Conservation (phyloP, 2,113 vertebrate genomes). For the Nothoprocta pentlandii region DNA sequence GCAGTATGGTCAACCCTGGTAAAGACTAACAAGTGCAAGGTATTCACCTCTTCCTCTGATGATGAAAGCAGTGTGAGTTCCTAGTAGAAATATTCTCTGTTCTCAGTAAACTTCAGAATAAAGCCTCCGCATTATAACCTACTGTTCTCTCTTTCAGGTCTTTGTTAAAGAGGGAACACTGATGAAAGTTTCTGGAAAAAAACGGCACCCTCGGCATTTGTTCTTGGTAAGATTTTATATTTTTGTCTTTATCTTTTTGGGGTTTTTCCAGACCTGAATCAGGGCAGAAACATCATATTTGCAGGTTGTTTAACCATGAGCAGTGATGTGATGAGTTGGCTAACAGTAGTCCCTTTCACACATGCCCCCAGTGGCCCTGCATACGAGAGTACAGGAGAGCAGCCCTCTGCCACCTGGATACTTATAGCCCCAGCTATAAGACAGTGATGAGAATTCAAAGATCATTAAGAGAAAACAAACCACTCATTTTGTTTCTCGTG, state of each 20-base stretch:
- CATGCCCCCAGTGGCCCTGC: accelerated
- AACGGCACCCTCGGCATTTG: conserved; percentile 89
- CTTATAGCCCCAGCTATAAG: not conserved
- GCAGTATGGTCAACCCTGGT: not conserved
- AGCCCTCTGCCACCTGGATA: not conserved
- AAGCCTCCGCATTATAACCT: not conserved
- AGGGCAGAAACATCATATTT: not conserved
- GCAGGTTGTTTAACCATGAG: not conserved
- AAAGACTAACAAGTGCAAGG: not conserved
- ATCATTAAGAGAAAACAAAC: not conserved
- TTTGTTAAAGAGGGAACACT: conserved; percentile 97
- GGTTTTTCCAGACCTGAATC: not conserved
- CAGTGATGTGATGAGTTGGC: not conserved
- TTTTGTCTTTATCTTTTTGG: not conserved
- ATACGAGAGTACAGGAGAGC: accelerated
- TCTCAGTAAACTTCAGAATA: not conserved
- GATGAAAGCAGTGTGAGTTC: not conserved
- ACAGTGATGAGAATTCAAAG: too few species aligned
- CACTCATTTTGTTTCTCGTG: not conserved
- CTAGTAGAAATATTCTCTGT: not conserved
- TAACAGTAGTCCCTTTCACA: not conserved
- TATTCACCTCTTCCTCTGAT: not conserved
- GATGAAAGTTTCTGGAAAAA: conserved; percentile 93
- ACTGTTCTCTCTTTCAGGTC: conserved; percentile 79
- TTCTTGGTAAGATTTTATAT: conserved; percentile 88